Evolutionary conservation across 2,888 invertebrate genomes (phyloP).

Genomic region (Nemurella pictetii): DNA sequence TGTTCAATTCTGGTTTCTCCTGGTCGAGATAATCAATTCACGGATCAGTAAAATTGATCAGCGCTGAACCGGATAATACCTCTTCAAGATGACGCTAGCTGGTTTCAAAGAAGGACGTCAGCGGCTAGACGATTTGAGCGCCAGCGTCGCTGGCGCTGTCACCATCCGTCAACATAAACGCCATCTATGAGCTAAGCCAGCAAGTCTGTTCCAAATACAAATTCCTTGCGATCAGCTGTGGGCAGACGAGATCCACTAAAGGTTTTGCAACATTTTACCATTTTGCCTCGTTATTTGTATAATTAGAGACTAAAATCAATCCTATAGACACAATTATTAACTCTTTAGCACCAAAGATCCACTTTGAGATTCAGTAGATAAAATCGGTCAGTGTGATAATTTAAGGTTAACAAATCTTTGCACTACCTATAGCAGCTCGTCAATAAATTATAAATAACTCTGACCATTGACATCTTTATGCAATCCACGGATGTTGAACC

Average conservation of each 20-base stretch:
- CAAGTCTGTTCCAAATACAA: neutral
- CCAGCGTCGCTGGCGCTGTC: too few species aligned
- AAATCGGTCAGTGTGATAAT: too few species aligned
- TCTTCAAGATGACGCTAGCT: neutral
- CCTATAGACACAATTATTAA: too few species aligned
- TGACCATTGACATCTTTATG: neutral
- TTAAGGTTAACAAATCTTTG: too few species aligned
- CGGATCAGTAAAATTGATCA: slow-evolving; percentile 67
- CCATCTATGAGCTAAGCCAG: neutral
- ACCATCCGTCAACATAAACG: neutral
- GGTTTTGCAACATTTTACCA: neutral
- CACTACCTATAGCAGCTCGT: too few species aligned
- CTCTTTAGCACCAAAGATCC: too few species aligned
- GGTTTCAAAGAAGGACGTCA: neutral
- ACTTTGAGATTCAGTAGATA: too few species aligned
- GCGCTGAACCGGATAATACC: slow-evolving; percentile 79
- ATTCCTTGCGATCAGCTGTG: neutral
- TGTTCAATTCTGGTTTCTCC: slow-evolving; percentile 54
- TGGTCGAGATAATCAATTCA: slow-evolving; percentile 87
- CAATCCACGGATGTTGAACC: too few species aligned
- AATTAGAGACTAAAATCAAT: neutral
- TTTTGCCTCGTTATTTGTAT: neutral
- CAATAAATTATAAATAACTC: neutral
- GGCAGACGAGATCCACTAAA: neutral
- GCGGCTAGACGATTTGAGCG: too few species aligned